Percentiles rank a stretch among this genome's conserved stretches.
Evolutionary conservation across 2,888 invertebrate species (phyloP).

Genomic region (Leptodirus hochenwartii): DNA sequence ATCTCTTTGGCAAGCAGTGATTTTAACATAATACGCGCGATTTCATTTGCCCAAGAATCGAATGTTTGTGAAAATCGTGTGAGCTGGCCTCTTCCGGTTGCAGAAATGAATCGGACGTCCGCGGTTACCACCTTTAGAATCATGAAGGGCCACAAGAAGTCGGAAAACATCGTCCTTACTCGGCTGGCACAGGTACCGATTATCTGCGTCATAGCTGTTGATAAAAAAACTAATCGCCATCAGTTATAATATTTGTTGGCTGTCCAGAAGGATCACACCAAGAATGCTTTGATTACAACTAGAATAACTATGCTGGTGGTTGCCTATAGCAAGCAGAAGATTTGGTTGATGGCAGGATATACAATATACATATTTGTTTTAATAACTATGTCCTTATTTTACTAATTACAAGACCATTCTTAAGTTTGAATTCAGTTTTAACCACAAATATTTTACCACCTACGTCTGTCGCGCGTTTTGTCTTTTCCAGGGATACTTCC

Average conservation of each 20-base stretch:
- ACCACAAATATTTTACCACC: constrained; percentile 8
- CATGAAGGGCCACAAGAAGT: constrained; percentile 39
- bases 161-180: constrained; percentile 41
- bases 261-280: neutral
- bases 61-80: constrained; percentile 41
- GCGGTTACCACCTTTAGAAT: constrained; percentile 35
- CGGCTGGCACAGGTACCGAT: constrained; percentile 40
- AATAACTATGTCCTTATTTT: no score
- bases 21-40: constrained; percentile 2
- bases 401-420: no score
- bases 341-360: no score
- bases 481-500: constrained; percentile 44
- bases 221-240: constrained; percentile 7
- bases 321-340: no score
- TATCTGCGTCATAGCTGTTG: constrained; percentile 34
- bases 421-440: no score
- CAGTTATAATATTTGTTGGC: constrained; percentile 4
- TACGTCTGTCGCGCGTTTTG: constrained; percentile 28
- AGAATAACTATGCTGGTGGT: no score
- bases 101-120: constrained; percentile 38
- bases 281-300: constrained; percentile 11
- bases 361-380: no score
- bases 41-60: constrained; percentile 35
- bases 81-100: constrained; percentile 39
- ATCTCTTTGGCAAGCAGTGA: no score